phyloP scores from a whole-genome alignment of 2,888 invertebrate species.

The Amphipoea oculea region DNA sequence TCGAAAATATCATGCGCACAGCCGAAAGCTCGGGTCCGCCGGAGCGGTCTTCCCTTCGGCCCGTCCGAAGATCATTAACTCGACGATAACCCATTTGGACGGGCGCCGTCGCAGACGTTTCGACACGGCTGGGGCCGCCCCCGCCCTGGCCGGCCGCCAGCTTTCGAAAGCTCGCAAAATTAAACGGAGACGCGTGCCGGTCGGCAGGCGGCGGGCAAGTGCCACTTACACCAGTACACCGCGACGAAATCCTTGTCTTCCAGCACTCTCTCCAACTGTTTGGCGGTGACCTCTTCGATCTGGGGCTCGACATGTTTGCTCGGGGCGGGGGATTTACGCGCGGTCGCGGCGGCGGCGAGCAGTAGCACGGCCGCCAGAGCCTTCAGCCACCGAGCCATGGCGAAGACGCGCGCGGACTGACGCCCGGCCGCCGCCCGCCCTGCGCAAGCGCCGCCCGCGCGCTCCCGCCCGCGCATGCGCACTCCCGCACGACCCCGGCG shows the following conservation, averaged over 20 bases:
- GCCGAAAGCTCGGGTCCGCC: constrained; percentile 65
- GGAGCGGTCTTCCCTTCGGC: constrained; percentile 75
- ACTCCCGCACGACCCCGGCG: constrained; percentile 44
- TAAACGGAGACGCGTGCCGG: constrained; percentile 77
- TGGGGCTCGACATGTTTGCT: constrained; percentile 91
- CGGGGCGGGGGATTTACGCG: constrained; percentile 83
- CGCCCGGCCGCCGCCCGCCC: constrained; percentile 75
- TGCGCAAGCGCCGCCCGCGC: constrained; percentile 76
- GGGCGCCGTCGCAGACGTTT: constrained; percentile 84
- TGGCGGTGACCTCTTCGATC: constrained; percentile 98
- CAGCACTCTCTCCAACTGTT: constrained; percentile 97
- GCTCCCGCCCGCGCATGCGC: constrained; percentile 68
- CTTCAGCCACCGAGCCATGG: constrained; percentile 90
- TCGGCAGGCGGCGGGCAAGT: constrained; percentile 71
- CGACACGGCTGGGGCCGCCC: constrained; percentile 79
- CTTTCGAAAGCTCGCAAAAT: constrained; percentile 75
- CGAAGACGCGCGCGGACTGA: constrained; percentile 89
- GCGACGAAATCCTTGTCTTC: constrained; percentile 98
- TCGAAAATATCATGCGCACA: constrained; percentile 83
- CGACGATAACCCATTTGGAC: constrained; percentile 86
- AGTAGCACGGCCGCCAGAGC: constrained; percentile 89
- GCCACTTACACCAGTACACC: constrained; percentile 98
- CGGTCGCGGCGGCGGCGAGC: constrained; percentile 88
- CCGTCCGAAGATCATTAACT: constrained; percentile 86
- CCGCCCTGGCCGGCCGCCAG: constrained; percentile 80